Conservation (phyloP, 2,797 vertebrate genomes). For the Cuculus canorus region DNA sequence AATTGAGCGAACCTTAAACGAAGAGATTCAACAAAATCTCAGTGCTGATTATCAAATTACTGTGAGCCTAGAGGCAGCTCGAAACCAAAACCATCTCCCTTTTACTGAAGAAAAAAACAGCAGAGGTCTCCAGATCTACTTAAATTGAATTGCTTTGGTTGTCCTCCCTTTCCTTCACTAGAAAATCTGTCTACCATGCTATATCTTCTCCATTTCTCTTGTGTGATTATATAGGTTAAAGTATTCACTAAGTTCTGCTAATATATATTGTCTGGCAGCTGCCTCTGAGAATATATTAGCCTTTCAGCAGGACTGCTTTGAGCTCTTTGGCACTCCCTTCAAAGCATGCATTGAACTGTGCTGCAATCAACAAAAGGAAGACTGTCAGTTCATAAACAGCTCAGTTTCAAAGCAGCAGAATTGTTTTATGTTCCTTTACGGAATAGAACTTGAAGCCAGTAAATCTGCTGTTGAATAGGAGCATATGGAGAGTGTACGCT, state of each 20-base stretch:
- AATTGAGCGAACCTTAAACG: neutral
- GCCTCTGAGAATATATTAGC: neutral
- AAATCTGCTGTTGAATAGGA: neutral
- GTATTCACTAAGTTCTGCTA: neutral
- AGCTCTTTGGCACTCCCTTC: neutral
- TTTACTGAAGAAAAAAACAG: neutral
- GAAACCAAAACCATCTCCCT: neutral
- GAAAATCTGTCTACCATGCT: neutral
- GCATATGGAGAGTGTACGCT: fast-evolving
- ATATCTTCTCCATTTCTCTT: neutral
- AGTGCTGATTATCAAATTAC: neutral
- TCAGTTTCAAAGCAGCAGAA: neutral
- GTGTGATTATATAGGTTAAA: neutral
- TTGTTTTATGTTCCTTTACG: neutral
- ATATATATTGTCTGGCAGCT: neutral
- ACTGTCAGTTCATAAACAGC: neutral
- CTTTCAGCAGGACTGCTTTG: neutral
- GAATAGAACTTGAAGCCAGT: neutral
- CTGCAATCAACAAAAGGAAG: neutral
- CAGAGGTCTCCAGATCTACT: neutral
- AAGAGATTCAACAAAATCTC: neutral
- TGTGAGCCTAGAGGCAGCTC: neutral
- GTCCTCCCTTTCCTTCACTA: neutral
- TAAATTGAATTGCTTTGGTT: neutral
- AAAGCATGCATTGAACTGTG: neutral